A percentile compares a stretch with the other conserved stretches of the same genome.
Evolutionary conservation across 2,797 vertebrate species (phyloP).

Genomic region (Hydrophis major): DNA sequence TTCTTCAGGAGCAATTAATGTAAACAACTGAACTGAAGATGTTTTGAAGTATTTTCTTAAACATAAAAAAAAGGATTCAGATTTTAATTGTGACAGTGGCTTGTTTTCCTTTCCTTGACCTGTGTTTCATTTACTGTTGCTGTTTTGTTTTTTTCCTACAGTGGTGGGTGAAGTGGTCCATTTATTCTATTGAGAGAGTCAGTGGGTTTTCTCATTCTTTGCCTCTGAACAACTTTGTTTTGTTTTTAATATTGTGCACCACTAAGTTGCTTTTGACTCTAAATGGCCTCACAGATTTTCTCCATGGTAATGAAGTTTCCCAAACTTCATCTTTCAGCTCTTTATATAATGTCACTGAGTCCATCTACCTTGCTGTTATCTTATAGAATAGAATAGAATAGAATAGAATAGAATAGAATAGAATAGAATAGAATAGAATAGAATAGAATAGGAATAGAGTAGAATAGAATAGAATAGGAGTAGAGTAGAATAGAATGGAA

Average conservation of each 20-base stretch:
- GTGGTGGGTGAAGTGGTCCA: not conserved
- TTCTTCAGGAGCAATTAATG: not conserved
- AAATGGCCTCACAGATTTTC: not conserved
- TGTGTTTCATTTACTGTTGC: not conserved
- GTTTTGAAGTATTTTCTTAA: not conserved
- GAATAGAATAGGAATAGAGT: too few relatives aligned
- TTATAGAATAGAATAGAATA: too few relatives aligned
- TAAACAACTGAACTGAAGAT: not conserved
- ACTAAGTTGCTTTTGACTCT: not conserved
- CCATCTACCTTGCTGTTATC: not conserved
- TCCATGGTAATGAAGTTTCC: not conserved
- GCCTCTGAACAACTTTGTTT: not conserved
- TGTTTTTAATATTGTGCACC: too few relatives aligned
- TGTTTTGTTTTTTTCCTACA: not conserved
- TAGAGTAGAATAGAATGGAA: too few relatives aligned
- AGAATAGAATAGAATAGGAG: too few relatives aligned
- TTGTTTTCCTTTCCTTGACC: not conserved
- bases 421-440: too few relatives aligned
- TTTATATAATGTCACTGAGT: not conserved
- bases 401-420: too few relatives aligned
- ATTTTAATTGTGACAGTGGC: not conserved
- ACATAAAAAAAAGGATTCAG: not conserved
- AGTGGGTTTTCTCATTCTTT: not conserved
- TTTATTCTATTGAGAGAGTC: not conserved
- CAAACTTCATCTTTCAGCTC: too few relatives aligned